phyloP scores from a whole-genome alignment of 2,797 vertebrate genomes.

The Amniataba percoides region DNA sequence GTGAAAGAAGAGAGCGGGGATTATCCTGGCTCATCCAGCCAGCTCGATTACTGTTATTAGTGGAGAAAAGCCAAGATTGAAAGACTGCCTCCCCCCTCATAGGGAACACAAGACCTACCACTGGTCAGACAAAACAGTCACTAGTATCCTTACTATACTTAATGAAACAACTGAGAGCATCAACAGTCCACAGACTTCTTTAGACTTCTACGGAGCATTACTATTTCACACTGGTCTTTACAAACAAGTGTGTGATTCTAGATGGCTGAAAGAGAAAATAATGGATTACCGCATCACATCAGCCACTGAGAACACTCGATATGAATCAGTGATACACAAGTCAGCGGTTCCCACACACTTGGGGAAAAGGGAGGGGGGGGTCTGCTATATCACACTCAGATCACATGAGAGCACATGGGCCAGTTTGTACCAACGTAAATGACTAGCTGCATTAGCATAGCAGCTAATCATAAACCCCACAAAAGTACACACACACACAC shows the following conservation, averaged over 20 bases:
- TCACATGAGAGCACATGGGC: constrained; percentile 63
- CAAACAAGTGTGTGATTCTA: constrained; percentile 7
- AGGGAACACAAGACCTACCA: constrained; percentile 5
- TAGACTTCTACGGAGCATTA: too few species aligned
- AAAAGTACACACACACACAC: constrained; percentile 20
- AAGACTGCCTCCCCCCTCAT: constrained; percentile 19
- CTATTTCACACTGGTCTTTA: not conserved
- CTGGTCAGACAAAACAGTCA: constrained; percentile 15
- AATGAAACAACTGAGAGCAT: not conserved
- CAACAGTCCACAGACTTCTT: not conserved
- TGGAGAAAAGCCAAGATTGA: constrained; percentile 53
- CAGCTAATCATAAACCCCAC: constrained; percentile 60
- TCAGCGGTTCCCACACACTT: constrained; percentile 54
- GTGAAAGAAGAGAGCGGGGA: constrained; percentile 38
- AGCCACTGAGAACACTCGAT: not conserved
- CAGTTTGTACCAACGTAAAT: constrained; percentile 57
- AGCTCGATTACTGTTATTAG: constrained; percentile 50
- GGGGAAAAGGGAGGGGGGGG: constrained; percentile 1
- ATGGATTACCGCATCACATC: constrained; percentile 29
- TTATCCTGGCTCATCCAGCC: constrained; percentile 38
- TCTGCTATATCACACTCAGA: constrained; percentile 50
- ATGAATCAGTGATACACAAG: constrained; percentile 42
- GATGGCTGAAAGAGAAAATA: constrained; percentile 14
- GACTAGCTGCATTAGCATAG: constrained; percentile 54
- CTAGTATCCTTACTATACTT: not conserved